Evolutionary conservation across 1,140 invertebrate genomes (phyloP), one percentile per base, ranked within the genome.

Genomic region (Eumaeus atala): DNA sequence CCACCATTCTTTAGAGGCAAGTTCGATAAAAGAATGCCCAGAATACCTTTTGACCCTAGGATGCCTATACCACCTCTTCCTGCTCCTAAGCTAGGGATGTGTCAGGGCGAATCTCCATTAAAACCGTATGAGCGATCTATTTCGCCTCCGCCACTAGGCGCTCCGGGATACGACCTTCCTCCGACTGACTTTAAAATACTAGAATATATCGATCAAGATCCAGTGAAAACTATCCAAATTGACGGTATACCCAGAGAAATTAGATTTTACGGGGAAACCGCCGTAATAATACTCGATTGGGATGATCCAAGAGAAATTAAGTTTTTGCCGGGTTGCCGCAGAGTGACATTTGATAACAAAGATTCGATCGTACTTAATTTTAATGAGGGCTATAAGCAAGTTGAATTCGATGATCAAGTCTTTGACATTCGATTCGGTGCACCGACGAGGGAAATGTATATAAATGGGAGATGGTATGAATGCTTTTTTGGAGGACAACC

Each of bases 401-500:
- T 94, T 28, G 88, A 90, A 7, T 90, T 94, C 12, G 92, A 93
- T 60, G 93, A 93, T 5, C 87, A 91, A 77, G 75, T 90, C 7
- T 93, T 95, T 72, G 91, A 92, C 57, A 94, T 99, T 33, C 90
- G 93, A 64, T 93, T 99, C 59, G 97, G 98, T 35, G 95, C 94
- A 16, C 97, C 97, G 0, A 97, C 96, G 0, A 89, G 96, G 51
- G 97, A 99, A 79, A 87, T 99, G 0, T 96, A 93, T 63, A 92
- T 99, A 21, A 95, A 98, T 79, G 93, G 93, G 14, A 89, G 90
- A 33, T 94, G 92, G 89, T 97, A 95, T 68, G 94, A 96, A 71
- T 95, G 95, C 72, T 95, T 93, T 64, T 98, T 99, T 82, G 97
- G 96, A 49, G 96, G 96, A 3, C 93, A 95, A 38, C 92, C 95